Conservation (phyloP, 1,140 invertebrate genomes). For the Eubasilissa regina region DNA sequence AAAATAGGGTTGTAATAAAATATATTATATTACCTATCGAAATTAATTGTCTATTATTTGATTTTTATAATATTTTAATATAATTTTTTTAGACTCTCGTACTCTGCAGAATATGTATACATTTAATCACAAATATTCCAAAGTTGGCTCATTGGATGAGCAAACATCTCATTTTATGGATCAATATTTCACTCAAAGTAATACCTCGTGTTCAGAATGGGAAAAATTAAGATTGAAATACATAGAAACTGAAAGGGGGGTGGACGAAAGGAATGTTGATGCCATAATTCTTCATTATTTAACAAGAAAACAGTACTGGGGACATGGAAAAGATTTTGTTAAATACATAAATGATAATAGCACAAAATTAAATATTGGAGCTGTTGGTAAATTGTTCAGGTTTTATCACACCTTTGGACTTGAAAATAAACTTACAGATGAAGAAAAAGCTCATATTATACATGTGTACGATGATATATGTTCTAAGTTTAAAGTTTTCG, state of each 20-base stretch:
- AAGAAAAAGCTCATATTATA: conserved; percentile 73
- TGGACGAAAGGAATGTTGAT: conserved; percentile 72
- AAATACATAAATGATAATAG: conserved; percentile 71
- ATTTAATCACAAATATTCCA: conserved; percentile 9
- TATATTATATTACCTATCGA: too few relatives aligned
- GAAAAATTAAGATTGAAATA: conserved; percentile 62
- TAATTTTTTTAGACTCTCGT: too few relatives aligned
- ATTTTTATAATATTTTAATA: too few relatives aligned
- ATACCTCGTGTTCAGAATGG: conserved; percentile 62
- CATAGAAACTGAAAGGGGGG: conserved; percentile 62
- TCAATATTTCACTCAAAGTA: background rate
- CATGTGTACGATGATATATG: conserved; percentile 71
- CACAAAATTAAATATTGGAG: conserved; percentile 71
- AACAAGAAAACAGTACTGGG: conserved; percentile 64
- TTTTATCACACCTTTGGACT: conserved; percentile 69
- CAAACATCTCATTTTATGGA: background rate
- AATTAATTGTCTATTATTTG: too few relatives aligned
- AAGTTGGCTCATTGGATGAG: background rate
- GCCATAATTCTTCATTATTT: conserved; percentile 73
- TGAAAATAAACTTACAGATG: conserved; percentile 64
- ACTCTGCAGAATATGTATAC: too few relatives aligned
- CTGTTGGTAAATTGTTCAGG: conserved; percentile 72
- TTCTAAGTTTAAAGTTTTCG: conserved; percentile 73
- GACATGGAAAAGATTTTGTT: conserved; percentile 73
- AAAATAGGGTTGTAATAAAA: too few relatives aligned